Evolutionary conservation across 2,888 invertebrate genomes (phyloP), one percentile per base, ranked within the genome.

Genomic region (Rhimphoctona megacephalus): DNA sequence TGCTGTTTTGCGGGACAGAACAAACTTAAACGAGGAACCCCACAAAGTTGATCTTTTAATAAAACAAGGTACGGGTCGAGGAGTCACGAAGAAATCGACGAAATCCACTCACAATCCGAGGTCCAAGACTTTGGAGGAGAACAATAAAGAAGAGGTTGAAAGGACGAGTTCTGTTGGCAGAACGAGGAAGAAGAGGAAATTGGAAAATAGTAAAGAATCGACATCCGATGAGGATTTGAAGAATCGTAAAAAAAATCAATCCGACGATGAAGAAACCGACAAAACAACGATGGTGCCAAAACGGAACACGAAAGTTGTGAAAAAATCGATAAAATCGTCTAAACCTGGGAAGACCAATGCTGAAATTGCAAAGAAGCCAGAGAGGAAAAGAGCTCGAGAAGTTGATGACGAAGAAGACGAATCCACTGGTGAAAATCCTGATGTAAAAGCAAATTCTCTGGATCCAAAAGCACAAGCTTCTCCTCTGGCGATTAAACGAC

Each of bases 1-100:
- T 11, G 80, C 82, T 61, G 87, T 89, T 87, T 81, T 89, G 86
- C 88, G 85, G 77, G 89, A 89, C 88, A 88, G 88, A 87, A 89
- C 89, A n/a, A 89, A 89, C 78, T 77, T 89, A 67, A 81, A 73
- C 30, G 61, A 46, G 22, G 85, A 87, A 83, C 76, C 64, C 74
- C 61, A 85, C 54, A 89, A 89, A 84, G 70, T 78, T 86, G 81
- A 87, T 86, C 49, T 88, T 87, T 88, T 87, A 83, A 64, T 84
- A 76, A 88, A 87, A 88, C 87, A 89, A 88, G 88, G 87, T 87
- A 67, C 72, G 30, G 61, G 46, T 14, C 14, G 25, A n/a, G 72
- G 72, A 52, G 22, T 22, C 33, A 25, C 33, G 14, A 70, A 66
- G 39, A 82, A 66, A 64, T 8, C 78, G 36, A 39, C 30, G 19